phyloP scores from a whole-genome alignment of 2,113 vertebrate species.

The Grammomys surdaster region DNA sequence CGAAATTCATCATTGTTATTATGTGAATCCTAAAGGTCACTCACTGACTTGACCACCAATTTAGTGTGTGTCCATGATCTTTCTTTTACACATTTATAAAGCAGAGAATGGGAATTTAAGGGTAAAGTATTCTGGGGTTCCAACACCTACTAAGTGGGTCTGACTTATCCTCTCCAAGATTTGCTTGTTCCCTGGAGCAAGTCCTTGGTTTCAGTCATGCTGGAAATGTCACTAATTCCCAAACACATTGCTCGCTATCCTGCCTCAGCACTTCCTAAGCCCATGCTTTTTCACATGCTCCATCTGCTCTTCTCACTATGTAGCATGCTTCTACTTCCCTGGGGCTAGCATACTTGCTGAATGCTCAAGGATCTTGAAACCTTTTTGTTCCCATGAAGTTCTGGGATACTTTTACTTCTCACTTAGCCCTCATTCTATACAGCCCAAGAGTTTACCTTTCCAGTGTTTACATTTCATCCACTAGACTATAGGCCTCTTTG shows the following conservation, averaged over 20 bases:
- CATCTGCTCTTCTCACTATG: neutral
- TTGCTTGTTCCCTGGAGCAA: slow-evolving; percentile 18
- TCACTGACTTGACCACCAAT: slow-evolving; percentile 9
- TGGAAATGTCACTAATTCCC: neutral
- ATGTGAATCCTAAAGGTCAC: slow-evolving; percentile 30
- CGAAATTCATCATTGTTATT: slow-evolving; percentile 32
- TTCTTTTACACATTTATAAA: slow-evolving; percentile 56
- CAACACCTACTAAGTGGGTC: neutral
- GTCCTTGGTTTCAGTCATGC: neutral
- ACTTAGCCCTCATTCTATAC: neutral
- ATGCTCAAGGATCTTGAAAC: neutral
- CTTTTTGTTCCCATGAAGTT: neutral
- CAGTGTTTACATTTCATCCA: slow-evolving; percentile 20
- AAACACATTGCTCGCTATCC: neutral
- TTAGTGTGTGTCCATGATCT: neutral
- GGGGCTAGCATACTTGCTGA: neutral
- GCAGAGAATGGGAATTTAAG: slow-evolving; percentile 28
- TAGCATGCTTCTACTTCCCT: neutral
- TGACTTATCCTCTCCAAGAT: slow-evolving; percentile 5
- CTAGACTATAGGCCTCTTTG: neutral
- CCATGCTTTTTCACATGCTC: neutral
- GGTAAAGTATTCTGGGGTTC: slow-evolving; percentile 8
- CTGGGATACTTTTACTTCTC: slow-evolving; percentile 35
- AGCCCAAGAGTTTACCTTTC: neutral
- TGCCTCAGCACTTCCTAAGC: neutral